A percentile compares a stretch with the other conserved stretches of the same genome.
Conservation (phyloP, 2,888 invertebrate genomes). For the Ectemnius lituratus region DNA sequence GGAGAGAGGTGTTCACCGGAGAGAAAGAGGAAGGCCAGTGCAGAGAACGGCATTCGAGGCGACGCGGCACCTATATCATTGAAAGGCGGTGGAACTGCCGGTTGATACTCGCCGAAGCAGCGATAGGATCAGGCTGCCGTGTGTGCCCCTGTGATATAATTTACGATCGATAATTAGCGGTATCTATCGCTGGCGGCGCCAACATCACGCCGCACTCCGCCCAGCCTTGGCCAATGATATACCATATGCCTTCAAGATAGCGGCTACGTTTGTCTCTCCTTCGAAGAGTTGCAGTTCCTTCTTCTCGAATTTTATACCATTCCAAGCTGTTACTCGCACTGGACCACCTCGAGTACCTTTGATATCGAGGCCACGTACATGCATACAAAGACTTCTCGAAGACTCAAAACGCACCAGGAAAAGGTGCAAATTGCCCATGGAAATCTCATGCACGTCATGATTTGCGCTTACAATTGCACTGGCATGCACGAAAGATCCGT, state of each 20-base stretch:
- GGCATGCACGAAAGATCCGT: neutral
- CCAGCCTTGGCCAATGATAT: slow-evolving; percentile 71
- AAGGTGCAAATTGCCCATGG: slow-evolving; percentile 18
- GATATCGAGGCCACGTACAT: neutral
- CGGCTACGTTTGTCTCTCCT: slow-evolving; percentile 16
- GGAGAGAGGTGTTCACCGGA: neutral
- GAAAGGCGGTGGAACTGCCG: slow-evolving; percentile 57
- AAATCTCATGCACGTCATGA: slow-evolving; percentile 4
- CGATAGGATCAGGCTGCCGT: slow-evolving; percentile 73
- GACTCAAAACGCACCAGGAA: slow-evolving; percentile 13
- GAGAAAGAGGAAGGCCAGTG: slow-evolving; percentile 23
- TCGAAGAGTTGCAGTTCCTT: neutral
- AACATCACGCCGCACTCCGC: slow-evolving; percentile 67
- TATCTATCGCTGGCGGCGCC: slow-evolving; percentile 78
- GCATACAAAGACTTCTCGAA: slow-evolving; percentile 6
- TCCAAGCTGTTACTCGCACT: neutral
- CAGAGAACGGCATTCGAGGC: slow-evolving; percentile 32
- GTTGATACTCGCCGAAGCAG: slow-evolving; percentile 51
- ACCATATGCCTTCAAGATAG: slow-evolving; percentile 54
- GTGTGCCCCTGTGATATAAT: slow-evolving; percentile 70
- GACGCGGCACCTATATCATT: slow-evolving; percentile 61
- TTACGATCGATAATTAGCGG: slow-evolving; percentile 78
- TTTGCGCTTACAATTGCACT: neutral
- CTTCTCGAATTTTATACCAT: too few species aligned
- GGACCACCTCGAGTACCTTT: slow-evolving; percentile 37